These are phyloP conservation scores for Mobula hypostoma DNA, from an alignment of 2,113 vertebrate species.

Conservation along the genomic window DNA sequence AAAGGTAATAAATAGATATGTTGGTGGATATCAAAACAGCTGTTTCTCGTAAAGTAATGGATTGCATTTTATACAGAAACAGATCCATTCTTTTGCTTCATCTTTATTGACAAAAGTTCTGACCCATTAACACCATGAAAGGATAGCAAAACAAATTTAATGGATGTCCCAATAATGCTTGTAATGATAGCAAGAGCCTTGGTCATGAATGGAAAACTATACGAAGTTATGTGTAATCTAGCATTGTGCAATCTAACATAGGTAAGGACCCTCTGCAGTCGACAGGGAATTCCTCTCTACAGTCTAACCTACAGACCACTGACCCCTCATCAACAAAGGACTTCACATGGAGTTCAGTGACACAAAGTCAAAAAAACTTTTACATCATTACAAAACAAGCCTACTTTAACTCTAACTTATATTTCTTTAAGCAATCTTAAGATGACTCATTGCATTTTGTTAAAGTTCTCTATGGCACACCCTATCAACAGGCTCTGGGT, in stretches of 20 bases:
- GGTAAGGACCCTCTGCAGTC: not conserved
- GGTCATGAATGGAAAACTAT: not conserved
- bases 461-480: not conserved
- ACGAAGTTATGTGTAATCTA: not conserved
- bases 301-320: not conserved
- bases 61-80: not conserved
- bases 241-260: not conserved
- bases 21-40: no score
- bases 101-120: not conserved
- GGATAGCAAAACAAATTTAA: not conserved
- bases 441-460: not conserved
- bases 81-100: not conserved
- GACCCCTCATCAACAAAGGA: not conserved
- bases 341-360: not conserved
- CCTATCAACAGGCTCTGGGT: not conserved
- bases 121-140: not conserved
- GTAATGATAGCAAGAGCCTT: not conserved
- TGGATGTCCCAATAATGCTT: not conserved
- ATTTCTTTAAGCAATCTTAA: not conserved
- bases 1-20: no score
- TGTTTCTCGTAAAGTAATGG: not conserved
- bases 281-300: not conserved
- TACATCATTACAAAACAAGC: not conserved
- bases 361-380: not conserved
- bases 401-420: not conserved